Base-by-base conservation (phyloP, 2,888 invertebrate species). In the Lepidocyrtoides sp. region DNA sequence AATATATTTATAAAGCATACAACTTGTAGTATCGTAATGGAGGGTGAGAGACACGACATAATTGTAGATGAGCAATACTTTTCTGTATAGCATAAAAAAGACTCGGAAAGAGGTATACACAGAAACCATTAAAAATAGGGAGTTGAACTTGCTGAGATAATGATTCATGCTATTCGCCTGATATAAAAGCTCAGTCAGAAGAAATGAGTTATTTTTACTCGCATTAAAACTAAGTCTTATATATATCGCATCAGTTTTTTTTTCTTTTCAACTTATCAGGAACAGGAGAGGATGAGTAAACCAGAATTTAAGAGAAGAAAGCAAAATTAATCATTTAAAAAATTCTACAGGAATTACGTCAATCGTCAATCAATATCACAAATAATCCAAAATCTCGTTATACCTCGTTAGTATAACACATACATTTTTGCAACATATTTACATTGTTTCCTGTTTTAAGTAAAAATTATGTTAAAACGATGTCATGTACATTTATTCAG, bases 91-190 rank as follows among this genome's bases (percentile, higher is more conserved):
- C 32, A 32, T 41, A 41, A 41, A 7, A 54, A 2, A 14, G 1
- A 17, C 17, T 12, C 17, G n/a, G n/a, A 29, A 29, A 26, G 29
- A 0, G 14, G 63, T 36, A 41, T 60, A 44, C 57, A 26, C 17
- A 69, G 10, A 48, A 44, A 41, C 29, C 44, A 48, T 36, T n/a
- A 44, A 48, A 69, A 69, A 75, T 5, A 23, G 48, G n/a, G 51
- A 36, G 54, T 17, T 57, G 36, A 83, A 36, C 54, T 32, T 12
- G 29, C 51, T 17, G 54, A 88, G 88, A 89, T 89, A 89, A 89
- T 89, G 89, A 89, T 89, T 89, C 89, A 89, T 72, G 82, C 57
- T 44, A 66, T 81, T 60, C 29, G n/a, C n/a, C 29, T 83, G 83
- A 57, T 63, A 77, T 54, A 32, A 17, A 51, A 51, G 77, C 54